Evolutionary conservation across 2,797 vertebrate genomes (phyloP), one percentile per base, ranked within the genome.

Genomic region (Pseudopleuronectes americanus): DNA sequence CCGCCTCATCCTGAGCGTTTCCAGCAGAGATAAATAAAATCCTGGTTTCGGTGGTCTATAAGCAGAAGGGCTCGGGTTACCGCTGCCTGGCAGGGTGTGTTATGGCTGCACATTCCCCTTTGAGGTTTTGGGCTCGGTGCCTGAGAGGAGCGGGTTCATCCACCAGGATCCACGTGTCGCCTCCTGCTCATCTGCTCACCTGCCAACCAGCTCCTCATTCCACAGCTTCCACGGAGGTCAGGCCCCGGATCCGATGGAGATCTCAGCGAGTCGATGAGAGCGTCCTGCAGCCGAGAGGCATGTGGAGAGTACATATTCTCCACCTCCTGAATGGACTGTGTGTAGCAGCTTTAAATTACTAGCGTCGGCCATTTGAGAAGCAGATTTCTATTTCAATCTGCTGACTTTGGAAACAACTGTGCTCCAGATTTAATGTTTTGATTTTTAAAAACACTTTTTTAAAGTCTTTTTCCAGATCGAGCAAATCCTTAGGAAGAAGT

Each of bases 181-280:
- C 68, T n/a, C 19, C 23, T 22, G 65, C 31, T 68, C 59, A 45
- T 45, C 54, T 45, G 56, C 74, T 91, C 77, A 88, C 78, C 87
- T 89, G 86, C 83, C 79, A 80, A 58, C 28, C 66, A 22, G 56
- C 73, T 70, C 73, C 63, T 77, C 89, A 88, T 91, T 86, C 83
- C 72, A 72, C 45, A 52, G 85, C n/a, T 85, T 87, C 87, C 84
- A 72, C 28, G 1, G 79, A 76, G 85, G 87, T 89, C 89, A 85
- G 38, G 0, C 21, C 36, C 71, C 21, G 62, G 84, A 87, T 84
- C 82, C 26, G 16, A 45, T 85, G 79, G 62, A 80, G 43, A n/a
- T 67, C 72, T 48, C 64, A 24, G 74, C 58, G 65, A 81, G 64
- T 84, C 80, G 76, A 79, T 73, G 59, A 68, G 47, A 60, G 10